phyloP scores from a whole-genome alignment of 2,113 vertebrate genomes.

The Periophthalmus modestus region DNA sequence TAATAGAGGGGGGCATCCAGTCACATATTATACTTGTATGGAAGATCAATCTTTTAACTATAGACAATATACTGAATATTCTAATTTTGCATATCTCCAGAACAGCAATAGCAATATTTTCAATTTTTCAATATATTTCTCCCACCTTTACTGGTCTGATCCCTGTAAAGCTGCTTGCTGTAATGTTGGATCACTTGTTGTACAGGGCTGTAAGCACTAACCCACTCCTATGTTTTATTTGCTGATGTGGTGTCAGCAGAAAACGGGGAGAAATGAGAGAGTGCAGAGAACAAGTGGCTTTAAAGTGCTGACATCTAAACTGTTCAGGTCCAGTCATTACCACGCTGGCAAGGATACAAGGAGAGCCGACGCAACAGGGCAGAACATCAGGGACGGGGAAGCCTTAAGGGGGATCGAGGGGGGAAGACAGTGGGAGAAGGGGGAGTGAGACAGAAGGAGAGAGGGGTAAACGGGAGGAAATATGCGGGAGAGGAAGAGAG shows the following conservation, averaged over 20 bases:
- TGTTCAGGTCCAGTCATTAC: constrained; percentile 62
- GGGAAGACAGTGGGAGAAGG: neutral
- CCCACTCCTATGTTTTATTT: constrained; percentile 53
- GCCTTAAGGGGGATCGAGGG: neutral
- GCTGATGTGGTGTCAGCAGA: constrained; percentile 31
- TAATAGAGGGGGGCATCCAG: no score
- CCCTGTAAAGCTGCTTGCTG: no score
- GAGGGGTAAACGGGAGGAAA: no score
- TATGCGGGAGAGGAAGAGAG: no score
- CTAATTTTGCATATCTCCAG: no score
- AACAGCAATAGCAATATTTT: no score
- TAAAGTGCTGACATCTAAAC: constrained; percentile 72
- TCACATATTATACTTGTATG: no score
- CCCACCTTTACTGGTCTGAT: no score
- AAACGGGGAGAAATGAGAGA: constrained; percentile 1
- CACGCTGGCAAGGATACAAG: constrained; percentile 57
- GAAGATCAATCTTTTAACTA: no score
- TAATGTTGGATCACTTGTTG: constrained; percentile 10
- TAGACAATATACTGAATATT: no score
- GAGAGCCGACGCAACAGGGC: constrained; percentile 40
- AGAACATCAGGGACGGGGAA: constrained; percentile 15
- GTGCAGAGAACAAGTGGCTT: constrained; percentile 53
- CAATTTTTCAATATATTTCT: no score
- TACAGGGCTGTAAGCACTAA: constrained; percentile 34
- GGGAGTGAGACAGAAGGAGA: no score